Percentiles rank a stretch among this genome's conserved stretches.
Conservation (phyloP, 2,888 invertebrate species). For the Acanthosepion lycidas region DNA sequence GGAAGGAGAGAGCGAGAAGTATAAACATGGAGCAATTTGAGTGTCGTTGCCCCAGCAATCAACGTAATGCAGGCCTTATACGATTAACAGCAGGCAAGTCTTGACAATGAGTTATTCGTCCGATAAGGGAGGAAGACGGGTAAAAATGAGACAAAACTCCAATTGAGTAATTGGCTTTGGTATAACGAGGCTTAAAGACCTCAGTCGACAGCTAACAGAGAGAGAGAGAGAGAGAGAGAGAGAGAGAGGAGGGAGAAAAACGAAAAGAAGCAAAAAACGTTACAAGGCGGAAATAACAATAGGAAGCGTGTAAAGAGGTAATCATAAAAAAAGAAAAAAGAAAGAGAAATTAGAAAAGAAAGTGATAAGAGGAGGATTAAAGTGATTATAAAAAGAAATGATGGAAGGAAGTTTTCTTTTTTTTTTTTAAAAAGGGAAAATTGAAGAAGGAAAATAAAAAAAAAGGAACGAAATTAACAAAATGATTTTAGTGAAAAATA, state of each 20-base stretch:
- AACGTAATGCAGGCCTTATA: neutral
- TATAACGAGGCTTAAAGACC: neutral
- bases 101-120: constrained; percentile 33
- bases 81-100: neutral
- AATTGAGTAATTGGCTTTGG: neutral
- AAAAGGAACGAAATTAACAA: neutral
- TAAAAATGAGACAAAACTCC: neutral
- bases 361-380: no score
- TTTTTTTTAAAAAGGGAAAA: no score
- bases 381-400: no score
- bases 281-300: rapidly evolving
- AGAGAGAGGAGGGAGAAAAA: neutral
- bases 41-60: neutral
- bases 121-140: neutral
- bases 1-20: neutral
- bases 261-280: neutral
- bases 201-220: neutral
- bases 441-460: neutral
- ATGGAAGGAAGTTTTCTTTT: no score
- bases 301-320: neutral
- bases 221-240: neutral
- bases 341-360: neutral
- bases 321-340: neutral
- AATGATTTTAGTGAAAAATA: neutral
- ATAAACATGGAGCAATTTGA: neutral